phyloP scores from a whole-genome alignment of 2,888 invertebrate species.

The Aricia artaxerxes region DNA sequence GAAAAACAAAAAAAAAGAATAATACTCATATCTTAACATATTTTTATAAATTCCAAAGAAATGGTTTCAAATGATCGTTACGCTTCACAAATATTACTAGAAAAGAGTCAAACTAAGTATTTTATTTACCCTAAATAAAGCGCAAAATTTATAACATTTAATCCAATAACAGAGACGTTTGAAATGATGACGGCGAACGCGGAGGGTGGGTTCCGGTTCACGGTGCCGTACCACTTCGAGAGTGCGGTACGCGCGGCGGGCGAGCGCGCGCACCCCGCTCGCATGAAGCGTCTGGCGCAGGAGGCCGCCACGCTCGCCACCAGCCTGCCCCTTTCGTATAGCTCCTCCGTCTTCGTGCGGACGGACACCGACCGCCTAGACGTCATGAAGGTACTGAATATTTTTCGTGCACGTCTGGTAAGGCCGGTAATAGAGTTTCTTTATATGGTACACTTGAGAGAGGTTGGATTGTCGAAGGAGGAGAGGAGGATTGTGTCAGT shows the following conservation, averaged over 20 bases:
- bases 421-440: too few relatives aligned
- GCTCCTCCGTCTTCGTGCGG: conserved; percentile 96
- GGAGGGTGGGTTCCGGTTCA: conserved; percentile 89
- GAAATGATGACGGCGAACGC: conserved; percentile 93
- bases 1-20: too few relatives aligned
- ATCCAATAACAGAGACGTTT: conserved; percentile 85
- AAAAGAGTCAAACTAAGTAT: too few relatives aligned
- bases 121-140: too few relatives aligned
- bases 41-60: too few relatives aligned
- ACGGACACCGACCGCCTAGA: conserved; percentile 96
- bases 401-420: neutral
- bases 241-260: conserved; percentile 92
- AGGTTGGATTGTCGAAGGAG: too few relatives aligned
- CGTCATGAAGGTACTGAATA: conserved; percentile 91
- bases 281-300: conserved; percentile 95
- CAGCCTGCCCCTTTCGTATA: conserved; percentile 94
- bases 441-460: too few relatives aligned
- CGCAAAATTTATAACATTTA: neutral
- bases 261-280: conserved; percentile 90
- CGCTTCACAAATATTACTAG: too few relatives aligned
- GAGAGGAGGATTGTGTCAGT: too few relatives aligned
- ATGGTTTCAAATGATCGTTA: too few relatives aligned
- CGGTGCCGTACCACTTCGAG: conserved; percentile 94
- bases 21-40: too few relatives aligned
- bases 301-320: conserved; percentile 96